These are phyloP conservation scores for Eubucco bourcierii DNA, from an alignment of 2,113 vertebrate species.

Conservation along the genomic window DNA sequence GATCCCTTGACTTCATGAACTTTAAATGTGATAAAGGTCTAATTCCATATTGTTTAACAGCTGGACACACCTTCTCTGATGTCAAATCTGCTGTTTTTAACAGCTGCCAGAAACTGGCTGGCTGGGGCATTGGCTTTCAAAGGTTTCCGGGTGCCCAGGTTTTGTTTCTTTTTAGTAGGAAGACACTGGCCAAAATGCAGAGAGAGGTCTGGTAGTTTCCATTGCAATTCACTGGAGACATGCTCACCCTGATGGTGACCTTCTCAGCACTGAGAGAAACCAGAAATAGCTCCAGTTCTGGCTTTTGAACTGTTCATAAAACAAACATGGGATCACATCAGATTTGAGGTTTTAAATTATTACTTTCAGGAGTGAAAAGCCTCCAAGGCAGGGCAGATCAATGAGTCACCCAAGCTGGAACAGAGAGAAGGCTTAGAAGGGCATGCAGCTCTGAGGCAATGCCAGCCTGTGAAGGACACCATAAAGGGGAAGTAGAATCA, in stretches of 20 bases:
- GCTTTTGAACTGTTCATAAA: background rate
- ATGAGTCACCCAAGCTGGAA: too few relatives aligned
- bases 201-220: background rate
- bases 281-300: background rate
- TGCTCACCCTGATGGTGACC: background rate
- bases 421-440: background rate
- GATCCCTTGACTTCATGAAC: background rate
- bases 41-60: background rate
- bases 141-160: background rate
- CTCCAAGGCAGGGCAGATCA: background rate
- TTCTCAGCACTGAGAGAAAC: background rate
- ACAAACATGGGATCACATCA: background rate
- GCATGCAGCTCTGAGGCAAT: background rate
- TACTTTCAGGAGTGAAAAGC: background rate
- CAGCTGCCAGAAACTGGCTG: background rate
- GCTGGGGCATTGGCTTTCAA: background rate
- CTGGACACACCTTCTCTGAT: background rate
- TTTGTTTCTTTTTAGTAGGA: background rate
- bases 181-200: background rate
- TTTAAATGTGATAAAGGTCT: background rate
- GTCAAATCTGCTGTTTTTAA: background rate
- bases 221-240: background rate
- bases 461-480: fast-evolving
- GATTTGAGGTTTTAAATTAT: background rate
- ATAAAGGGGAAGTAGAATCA: background rate